These are phyloP conservation scores for Trialeurodes vaporariorum DNA, from an alignment of 1,140 invertebrate genomes.

Conservation along the genomic window DNA sequence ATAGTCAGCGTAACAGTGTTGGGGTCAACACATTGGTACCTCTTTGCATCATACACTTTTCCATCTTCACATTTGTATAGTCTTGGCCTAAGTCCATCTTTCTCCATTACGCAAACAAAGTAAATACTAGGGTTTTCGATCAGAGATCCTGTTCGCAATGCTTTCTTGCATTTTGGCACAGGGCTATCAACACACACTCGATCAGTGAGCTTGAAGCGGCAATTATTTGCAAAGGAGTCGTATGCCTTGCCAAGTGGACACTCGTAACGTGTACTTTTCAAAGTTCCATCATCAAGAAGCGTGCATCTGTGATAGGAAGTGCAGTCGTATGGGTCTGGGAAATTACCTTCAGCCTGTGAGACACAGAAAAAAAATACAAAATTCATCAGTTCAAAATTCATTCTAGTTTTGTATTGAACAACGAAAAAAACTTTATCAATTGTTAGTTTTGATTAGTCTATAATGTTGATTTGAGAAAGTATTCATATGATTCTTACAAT, in stretches of 20 bases:
- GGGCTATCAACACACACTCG: constrained; percentile 15
- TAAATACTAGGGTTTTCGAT: constrained; percentile 17
- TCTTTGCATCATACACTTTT: constrained; percentile 9
- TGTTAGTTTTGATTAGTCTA: no score
- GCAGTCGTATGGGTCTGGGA: constrained; percentile 16
- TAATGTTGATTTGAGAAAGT: no score
- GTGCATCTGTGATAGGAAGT: constrained; percentile 13
- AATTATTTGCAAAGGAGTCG: constrained; percentile 15
- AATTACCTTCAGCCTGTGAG: constrained; percentile 6
- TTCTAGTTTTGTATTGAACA: no score
- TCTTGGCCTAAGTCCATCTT: constrained; percentile 11
- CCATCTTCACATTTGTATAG: constrained; percentile 19
- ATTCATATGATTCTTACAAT: no score
- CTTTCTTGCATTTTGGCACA: constrained; percentile 10
- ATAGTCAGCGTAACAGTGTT: background rate
- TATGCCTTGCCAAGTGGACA: constrained; percentile 14
- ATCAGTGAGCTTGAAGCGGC: constrained; percentile 11
- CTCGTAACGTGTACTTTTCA: background rate
- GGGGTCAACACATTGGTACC: constrained; percentile 5
- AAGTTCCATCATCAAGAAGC: background rate
- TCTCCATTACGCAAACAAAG: constrained; percentile 16
- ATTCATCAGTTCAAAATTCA: no score
- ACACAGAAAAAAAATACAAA: no score
- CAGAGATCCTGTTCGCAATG: constrained; percentile 14
- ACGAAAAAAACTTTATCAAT: no score